Percentiles rank a stretch among this genome's conserved stretches.
These are phyloP conservation scores for Willisornis vidua DNA, from an alignment of 2,113 vertebrate genomes.

Conservation along the genomic window DNA sequence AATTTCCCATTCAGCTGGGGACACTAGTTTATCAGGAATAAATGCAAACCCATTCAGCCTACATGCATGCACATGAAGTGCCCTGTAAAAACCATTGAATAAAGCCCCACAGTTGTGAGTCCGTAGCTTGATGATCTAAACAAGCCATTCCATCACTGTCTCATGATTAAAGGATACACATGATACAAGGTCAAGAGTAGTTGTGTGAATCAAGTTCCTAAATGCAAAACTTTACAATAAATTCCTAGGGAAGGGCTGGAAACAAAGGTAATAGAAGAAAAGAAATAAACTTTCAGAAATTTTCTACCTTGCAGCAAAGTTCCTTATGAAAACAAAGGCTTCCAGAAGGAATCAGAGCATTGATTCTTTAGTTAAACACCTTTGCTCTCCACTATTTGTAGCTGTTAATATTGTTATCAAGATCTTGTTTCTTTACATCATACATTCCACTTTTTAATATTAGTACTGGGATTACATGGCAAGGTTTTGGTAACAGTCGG, in stretches of 20 bases:
- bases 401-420: neutral
- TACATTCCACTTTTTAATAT: neutral
- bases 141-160: neutral
- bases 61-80: rapidly evolving
- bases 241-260: neutral
- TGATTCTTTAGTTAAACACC: neutral
- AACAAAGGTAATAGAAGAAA: neutral
- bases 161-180: neutral
- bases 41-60: neutral
- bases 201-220: neutral
- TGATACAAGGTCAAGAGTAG: neutral
- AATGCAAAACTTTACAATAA: neutral
- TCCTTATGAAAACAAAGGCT: neutral
- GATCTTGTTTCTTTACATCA: neutral
- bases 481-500: neutral
- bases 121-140: neutral
- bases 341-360: neutral
- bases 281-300: neutral
- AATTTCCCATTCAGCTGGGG: rapidly evolving
- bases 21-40: neutral
- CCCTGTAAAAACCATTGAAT: neutral
- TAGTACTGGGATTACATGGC: neutral
- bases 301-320: neutral
- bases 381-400: neutral
- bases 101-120: neutral